Percentiles rank a stretch among this genome's conserved stretches.
Evolutionary conservation across 1,140 invertebrate genomes (phyloP).

Genomic region (Dryas iulia): DNA sequence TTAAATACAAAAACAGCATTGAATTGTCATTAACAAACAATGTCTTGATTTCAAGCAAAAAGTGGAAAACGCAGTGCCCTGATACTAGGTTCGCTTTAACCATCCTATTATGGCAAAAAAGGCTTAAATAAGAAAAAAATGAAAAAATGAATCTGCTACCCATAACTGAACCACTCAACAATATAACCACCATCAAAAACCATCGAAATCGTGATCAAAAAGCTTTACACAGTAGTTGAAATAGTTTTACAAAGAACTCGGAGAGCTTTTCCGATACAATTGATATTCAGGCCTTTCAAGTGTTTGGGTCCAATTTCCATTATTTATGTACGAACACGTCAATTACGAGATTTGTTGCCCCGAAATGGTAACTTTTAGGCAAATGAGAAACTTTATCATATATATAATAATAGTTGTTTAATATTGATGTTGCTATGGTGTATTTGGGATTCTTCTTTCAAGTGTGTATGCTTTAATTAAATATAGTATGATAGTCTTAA

Average conservation of each 20-base stretch:
- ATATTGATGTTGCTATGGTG: neutral
- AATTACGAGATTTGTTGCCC: conserved; percentile 4
- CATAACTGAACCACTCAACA: neutral
- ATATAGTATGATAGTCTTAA: no score
- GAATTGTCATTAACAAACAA: no score
- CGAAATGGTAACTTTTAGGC: neutral
- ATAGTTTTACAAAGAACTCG: neutral
- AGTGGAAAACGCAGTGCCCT: no score
- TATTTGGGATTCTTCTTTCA: no score
- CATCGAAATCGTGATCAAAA: neutral
- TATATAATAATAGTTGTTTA: neutral
- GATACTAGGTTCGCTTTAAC: no score
- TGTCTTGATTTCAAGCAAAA: no score
- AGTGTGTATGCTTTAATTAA: no score
- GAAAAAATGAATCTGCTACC: neutral
- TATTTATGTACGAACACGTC: conserved; percentile 9
- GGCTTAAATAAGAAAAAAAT: no score
- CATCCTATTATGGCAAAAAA: no score
- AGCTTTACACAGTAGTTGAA: neutral
- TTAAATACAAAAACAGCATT: no score
- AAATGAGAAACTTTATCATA: neutral
- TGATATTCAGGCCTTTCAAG: conserved; percentile 7
- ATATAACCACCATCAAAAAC: neutral
- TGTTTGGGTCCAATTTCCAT: conserved; percentile 1
- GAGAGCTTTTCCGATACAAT: conserved; percentile 3